A percentile compares a stretch with the other conserved stretches of the same genome.
phyloP scores from a whole-genome alignment of 2,113 vertebrate genomes.

The Leucopternis melanops region DNA sequence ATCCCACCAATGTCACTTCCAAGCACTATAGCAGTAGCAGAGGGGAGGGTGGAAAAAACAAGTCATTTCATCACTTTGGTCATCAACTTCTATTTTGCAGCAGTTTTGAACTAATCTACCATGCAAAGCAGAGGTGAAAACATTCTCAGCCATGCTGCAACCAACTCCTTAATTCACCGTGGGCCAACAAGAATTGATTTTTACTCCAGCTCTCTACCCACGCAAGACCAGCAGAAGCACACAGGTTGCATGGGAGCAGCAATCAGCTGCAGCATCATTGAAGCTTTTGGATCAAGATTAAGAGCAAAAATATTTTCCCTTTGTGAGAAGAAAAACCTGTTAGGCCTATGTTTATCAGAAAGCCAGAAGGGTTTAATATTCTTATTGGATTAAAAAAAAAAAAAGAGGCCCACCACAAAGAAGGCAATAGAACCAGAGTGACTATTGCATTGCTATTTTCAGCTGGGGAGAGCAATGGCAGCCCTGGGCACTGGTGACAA shows the following conservation, averaged over 20 bases:
- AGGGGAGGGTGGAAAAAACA: not conserved
- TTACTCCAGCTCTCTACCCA: not conserved
- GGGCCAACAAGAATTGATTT: not conserved
- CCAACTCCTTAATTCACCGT: not conserved
- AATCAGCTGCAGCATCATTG: not conserved
- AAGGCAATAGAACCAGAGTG: not conserved
- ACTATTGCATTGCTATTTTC: not conserved
- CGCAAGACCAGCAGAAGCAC: not conserved
- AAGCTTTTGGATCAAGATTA: not conserved
- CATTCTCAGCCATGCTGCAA: not conserved
- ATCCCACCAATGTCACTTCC: not conserved
- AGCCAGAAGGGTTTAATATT: not conserved
- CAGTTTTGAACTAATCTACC: not conserved
- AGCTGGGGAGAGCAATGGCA: not conserved
- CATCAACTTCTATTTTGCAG: not conserved
- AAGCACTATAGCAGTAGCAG: not conserved
- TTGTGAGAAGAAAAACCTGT: not conserved
- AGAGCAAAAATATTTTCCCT: not conserved
- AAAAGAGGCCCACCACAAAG: not conserved
- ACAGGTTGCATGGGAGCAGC: rapidly evolving
- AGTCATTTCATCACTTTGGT: not conserved
- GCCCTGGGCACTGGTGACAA: not conserved
- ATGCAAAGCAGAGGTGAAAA: not conserved
- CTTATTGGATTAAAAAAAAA: not conserved
- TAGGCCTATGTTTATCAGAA: not conserved